Base-by-base conservation (phyloP, 2,888 invertebrate genomes). In the Stictocephala bisonia region DNA sequence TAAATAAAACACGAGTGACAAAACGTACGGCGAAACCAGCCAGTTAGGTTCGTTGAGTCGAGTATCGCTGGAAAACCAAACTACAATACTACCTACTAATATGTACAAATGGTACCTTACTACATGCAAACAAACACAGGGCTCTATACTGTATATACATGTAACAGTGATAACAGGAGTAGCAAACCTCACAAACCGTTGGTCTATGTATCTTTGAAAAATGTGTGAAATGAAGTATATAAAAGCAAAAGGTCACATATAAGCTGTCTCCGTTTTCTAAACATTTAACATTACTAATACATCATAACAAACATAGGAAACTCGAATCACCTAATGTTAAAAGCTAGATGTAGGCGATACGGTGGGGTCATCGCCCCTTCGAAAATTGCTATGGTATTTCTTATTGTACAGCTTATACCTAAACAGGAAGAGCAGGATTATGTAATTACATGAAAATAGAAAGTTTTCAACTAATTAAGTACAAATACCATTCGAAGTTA, bases 81-180 rank as follows among this genome's bases (percentile, higher is more conserved):
- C 72, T 51, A 72, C 64, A 26, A 15, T 29, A 18, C 15, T n/a
- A n/a, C 6, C 15, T 67, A 66, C 51, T 60, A 64, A n/a, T 60
- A 41, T 64, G 64, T 60, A 71, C 69, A 74, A 68, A 73, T 75
- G 74, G 76, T 51, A 70, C 74, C 74, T 64, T 67, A 72, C 77
- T 77, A 76, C 77, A 72, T 74, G 77, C 77, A 77, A 74, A 77
- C 76, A 71, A 77, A 77, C 75, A 78, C 75, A 60, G 53, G 73
- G 44, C 26, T 64, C 67, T 66, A 56, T 67, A 72, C 68, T 72
- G 24, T 71, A 44, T 64, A 44, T 44, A 64, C 44, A 44, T 27
- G 27, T 64, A 64, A 64, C 64, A 64, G 64, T 44, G 13, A 64
- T 64, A 40, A 64, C 60, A 44, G 27, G 64, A 44, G 20, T 44